Conservation (phyloP, 1,140 invertebrate genomes). For the Theocolax elegans region DNA sequence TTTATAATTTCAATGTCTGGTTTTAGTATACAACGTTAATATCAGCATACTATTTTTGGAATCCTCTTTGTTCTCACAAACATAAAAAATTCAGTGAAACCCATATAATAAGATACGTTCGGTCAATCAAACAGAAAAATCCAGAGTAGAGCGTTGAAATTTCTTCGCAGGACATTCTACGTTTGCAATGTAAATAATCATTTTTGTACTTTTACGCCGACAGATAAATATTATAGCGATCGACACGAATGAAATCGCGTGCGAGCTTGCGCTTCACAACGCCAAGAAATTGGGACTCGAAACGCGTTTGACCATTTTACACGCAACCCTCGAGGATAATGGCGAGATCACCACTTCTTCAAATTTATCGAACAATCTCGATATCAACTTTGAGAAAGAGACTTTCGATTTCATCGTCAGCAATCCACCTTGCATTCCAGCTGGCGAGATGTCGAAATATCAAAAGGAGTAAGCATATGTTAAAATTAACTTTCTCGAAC, state of each 20-base stretch:
- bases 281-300: conserved; percentile 64
- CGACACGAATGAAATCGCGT: conserved; percentile 71
- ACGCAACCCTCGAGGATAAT: conserved; percentile 64
- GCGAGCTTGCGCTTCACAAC: conserved; percentile 72
- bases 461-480: conserved; percentile 45
- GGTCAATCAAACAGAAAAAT: no score
- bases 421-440: conserved; percentile 75
- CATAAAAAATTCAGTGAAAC: no score
- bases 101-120: no score
- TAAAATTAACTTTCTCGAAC: no score
- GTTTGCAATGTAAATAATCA: no score
- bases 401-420: conserved; percentile 73
- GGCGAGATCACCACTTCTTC: conserved; percentile 50
- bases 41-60: no score
- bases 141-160: no score
- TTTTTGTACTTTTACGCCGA: no score
- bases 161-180: no score
- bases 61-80: no score
- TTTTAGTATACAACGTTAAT: no score
- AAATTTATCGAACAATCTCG: conserved; percentile 5
- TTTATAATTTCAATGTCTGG: no score
- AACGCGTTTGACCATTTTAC: conserved; percentile 64
- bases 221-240: conserved; percentile 69
- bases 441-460: conserved; percentile 66
- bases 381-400: conserved; percentile 55